These are phyloP conservation scores for Heliocidaris tuberculata DNA, from an alignment of 35 echinoderm and acorn worm genomes.

Conservation along the genomic window DNA sequence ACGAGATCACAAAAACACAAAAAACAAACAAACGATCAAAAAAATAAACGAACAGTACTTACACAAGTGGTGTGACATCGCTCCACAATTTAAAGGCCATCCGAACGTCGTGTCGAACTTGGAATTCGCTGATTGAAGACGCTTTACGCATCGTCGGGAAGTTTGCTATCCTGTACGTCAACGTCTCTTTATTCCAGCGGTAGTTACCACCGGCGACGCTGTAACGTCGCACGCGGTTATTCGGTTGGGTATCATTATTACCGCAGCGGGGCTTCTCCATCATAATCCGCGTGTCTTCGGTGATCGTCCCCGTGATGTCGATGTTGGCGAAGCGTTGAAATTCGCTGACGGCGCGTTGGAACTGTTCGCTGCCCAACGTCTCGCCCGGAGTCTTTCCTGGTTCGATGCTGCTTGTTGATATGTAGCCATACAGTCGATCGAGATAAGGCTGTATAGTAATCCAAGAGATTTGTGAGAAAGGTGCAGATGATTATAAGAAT, in stretches of 20 bases:
- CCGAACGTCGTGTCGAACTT: conserved; percentile 58
- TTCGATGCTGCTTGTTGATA: background rate
- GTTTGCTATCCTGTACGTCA: conserved; percentile 66
- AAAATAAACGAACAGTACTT: conserved; percentile 37
- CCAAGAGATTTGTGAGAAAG: background rate
- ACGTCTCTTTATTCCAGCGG: conserved; percentile 53
- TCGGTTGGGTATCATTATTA: conserved; percentile 23
- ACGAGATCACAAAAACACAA: background rate
- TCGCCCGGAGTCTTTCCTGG: conserved; percentile 14
- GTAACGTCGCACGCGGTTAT: conserved; percentile 35
- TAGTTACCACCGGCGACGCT: conserved; percentile 44
- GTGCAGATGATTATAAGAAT: background rate
- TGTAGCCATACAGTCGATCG: background rate
- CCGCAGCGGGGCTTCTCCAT: conserved; percentile 54
- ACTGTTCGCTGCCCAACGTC: conserved; percentile 18
- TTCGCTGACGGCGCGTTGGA: conserved; percentile 13
- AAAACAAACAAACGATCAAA: background rate
- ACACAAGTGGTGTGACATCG: conserved; percentile 73
- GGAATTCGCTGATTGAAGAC: conserved; percentile 48
- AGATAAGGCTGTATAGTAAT: background rate
- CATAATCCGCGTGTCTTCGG: conserved; percentile 20
- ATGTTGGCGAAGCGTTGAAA: conserved; percentile 55
- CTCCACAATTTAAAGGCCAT: conserved; percentile 86
- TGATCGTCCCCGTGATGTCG: conserved; percentile 40
- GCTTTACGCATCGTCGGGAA: conserved; percentile 24